These are phyloP conservation scores for Aleadryas rufinucha DNA, from an alignment of 2,113 vertebrate species.

Conservation along the genomic window DNA sequence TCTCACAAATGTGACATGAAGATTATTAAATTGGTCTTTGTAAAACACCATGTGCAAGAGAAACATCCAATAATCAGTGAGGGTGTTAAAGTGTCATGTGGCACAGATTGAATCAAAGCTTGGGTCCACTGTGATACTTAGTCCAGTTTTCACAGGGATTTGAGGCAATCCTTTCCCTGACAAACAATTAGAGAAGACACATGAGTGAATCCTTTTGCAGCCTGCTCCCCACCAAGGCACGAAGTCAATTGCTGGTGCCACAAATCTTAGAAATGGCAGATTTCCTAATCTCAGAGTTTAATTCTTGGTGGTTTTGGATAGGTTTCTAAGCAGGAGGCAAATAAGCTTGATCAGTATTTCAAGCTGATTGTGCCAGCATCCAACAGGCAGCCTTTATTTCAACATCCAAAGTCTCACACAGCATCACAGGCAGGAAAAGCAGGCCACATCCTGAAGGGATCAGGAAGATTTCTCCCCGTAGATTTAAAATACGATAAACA, in stretches of 20 bases:
- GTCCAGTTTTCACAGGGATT: not conserved
- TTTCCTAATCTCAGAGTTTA: slow-evolving; percentile 40
- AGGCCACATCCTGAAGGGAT: not conserved
- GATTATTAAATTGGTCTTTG: not conserved
- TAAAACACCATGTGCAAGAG: not conserved
- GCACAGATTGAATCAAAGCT: not conserved
- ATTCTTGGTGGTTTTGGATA: slow-evolving; percentile 8
- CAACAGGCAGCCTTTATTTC: not conserved
- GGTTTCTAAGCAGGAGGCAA: not conserved
- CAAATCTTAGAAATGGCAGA: slow-evolving; percentile 12
- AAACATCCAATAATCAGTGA: not conserved
- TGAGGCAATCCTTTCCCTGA: not conserved
- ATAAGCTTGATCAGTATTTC: not conserved
- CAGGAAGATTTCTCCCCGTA: not conserved
- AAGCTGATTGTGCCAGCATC: not conserved
- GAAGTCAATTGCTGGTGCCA: not conserved
- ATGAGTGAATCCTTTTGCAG: not conserved
- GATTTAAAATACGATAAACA: not conserved
- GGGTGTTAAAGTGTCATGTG: not conserved
- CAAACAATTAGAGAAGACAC: not conserved
- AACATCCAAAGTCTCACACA: not conserved
- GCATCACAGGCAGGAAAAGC: not conserved
- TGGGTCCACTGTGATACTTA: not conserved
- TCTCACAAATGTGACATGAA: not conserved
- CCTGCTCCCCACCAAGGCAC: not conserved